These are phyloP conservation scores for Ephialtes manifestator DNA, from an alignment of 2,888 invertebrate genomes.

Conservation along the genomic window DNA sequence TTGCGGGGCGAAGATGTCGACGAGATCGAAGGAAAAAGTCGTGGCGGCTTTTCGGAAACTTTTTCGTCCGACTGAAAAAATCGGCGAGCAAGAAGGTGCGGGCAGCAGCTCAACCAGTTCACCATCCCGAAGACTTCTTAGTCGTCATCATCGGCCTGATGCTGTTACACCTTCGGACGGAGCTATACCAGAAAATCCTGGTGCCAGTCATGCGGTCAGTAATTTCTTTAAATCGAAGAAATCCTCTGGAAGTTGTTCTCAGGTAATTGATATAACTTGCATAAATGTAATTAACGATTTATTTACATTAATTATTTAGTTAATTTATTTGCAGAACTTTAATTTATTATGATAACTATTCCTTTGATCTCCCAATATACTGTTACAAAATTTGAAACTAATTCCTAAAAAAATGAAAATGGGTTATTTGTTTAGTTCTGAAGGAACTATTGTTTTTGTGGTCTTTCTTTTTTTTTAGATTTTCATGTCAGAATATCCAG, in stretches of 20 bases:
- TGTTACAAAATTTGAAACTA: too few relatives aligned
- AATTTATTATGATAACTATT: too few relatives aligned
- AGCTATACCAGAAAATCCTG: conserved; percentile 79
- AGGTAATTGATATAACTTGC: conserved; percentile 72
- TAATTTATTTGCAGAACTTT: too few relatives aligned
- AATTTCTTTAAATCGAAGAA: conserved; percentile 84
- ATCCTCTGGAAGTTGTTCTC: conserved; percentile 75
- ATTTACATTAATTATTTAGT: too few relatives aligned
- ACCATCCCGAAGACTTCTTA: conserved; percentile 87
- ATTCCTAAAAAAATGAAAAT: too few relatives aligned
- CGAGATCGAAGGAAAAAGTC: conserved; percentile 93
- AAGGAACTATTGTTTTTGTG: too few relatives aligned
- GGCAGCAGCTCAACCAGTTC: conserved; percentile 88
- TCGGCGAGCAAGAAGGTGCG: conserved; percentile 88
- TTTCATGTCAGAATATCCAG: too few relatives aligned
- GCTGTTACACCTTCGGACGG: conserved; percentile 83
- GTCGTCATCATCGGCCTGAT: conserved; percentile 82
- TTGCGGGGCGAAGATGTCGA: conserved; percentile 88
- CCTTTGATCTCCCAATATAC: too few relatives aligned
- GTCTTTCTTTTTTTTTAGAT: too few relatives aligned
- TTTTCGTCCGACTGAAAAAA: conserved; percentile 91
- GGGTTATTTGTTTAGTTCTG: too few relatives aligned
- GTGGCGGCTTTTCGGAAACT: conserved; percentile 93
- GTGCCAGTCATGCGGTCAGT: conserved; percentile 77
- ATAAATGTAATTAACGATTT: neutral